Evolutionary conservation across 35 echinoderm and acorn worm species (phyloP).

Genomic region (Ophioderma brevispina): DNA sequence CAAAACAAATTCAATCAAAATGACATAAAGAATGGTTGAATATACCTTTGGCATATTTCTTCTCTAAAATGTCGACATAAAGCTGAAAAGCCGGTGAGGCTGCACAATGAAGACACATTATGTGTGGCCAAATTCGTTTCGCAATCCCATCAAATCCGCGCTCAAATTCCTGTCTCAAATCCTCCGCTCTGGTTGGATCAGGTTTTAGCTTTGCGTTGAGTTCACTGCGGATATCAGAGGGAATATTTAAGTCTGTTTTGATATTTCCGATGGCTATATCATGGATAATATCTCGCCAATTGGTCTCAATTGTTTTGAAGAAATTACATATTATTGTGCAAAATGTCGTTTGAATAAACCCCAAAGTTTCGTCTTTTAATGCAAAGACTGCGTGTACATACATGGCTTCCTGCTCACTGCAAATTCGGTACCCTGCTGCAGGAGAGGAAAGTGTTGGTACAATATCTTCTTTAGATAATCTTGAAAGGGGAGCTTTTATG

Average conservation of each 20-base stretch:
- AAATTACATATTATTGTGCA: slow-evolving; percentile 27
- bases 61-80: not conserved
- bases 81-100: slow-evolving; percentile 10
- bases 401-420: slow-evolving; percentile 39
- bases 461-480: not conserved
- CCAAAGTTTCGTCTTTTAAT: slow-evolving; percentile 44
- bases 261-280: slow-evolving; percentile 66
- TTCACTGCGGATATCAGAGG: not conserved
- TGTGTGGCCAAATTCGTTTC: slow-evolving; percentile 61
- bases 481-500: slow-evolving; percentile 13
- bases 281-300: slow-evolving; percentile 45
- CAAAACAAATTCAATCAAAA: not conserved
- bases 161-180: slow-evolving; percentile 66
- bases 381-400: slow-evolving; percentile 82
- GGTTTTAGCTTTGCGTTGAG: slow-evolving; percentile 3
- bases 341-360: slow-evolving; percentile 9
- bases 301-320: slow-evolving; percentile 32
- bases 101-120: not conserved
- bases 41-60: not conserved
- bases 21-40: not conserved
- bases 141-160: slow-evolving; percentile 73
- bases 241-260: slow-evolving; percentile 33
- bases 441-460: not conserved
- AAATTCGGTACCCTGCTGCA: slow-evolving; percentile 21
- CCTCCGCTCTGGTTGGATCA: slow-evolving; percentile 41